Conservation (phyloP, 2,888 invertebrate species). For the Petrolisthes manimaculis region DNA sequence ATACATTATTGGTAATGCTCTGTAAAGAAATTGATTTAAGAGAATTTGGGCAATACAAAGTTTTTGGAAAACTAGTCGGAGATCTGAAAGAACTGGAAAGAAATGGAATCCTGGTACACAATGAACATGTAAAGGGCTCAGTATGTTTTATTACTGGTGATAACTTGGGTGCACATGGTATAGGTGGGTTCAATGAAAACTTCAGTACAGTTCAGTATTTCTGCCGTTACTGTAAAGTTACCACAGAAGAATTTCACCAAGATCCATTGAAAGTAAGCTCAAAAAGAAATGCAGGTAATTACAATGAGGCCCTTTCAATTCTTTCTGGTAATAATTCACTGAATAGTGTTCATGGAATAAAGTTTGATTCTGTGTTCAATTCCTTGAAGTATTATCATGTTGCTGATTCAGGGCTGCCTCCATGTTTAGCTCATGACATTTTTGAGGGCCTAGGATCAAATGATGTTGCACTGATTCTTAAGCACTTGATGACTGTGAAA, state of each 20-base stretch:
- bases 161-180: not conserved
- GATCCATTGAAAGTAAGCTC: no score
- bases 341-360: slow-evolving; percentile 13
- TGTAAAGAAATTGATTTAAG: slow-evolving; percentile 10
- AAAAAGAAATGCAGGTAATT: not conserved
- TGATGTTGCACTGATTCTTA: slow-evolving; percentile 11
- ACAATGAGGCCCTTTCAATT: not conserved
- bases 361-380: slow-evolving; percentile 17
- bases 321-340: not conserved
- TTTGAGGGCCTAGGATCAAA: slow-evolving; percentile 1
- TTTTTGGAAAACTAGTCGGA: slow-evolving; percentile 21
- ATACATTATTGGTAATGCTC: slow-evolving; percentile 11
- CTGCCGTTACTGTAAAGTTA: no score
- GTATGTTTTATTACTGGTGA: not conserved
- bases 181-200: no score
- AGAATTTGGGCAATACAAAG: slow-evolving; percentile 2
- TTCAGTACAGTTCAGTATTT: no score
- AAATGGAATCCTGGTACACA: not conserved
- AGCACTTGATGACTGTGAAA: no score
- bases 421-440: not conserved
- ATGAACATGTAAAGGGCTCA: not conserved
- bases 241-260: no score
- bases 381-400: slow-evolving; percentile 14
- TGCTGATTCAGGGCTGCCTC: slow-evolving; percentile 19
- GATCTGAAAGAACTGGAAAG: slow-evolving; percentile 23